Conservation (phyloP, 2,888 invertebrate species). For the Drosophila mulleri region DNA sequence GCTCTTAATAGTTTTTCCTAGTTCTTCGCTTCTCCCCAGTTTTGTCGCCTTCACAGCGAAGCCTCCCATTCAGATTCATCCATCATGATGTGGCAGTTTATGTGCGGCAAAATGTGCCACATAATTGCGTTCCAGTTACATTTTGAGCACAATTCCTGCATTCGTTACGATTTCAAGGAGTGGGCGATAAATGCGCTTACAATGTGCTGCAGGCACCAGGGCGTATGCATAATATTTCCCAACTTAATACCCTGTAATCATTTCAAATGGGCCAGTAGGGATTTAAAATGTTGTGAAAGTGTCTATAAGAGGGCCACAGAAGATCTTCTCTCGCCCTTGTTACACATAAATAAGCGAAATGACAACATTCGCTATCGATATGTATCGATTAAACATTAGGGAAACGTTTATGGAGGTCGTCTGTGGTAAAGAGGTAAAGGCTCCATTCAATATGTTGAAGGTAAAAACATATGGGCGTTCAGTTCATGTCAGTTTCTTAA, state of each 20-base stretch:
- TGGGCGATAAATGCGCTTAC: slow-evolving; percentile 50
- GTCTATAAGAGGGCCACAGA: not conserved
- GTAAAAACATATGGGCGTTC: not conserved
- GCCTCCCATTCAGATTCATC: slow-evolving; percentile 27
- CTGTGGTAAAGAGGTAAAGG: not conserved
- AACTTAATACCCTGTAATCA: slow-evolving; percentile 1
- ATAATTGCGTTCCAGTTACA: slow-evolving; percentile 77
- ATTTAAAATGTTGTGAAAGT: not conserved
- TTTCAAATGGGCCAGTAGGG: not conserved
- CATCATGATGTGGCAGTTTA: slow-evolving; percentile 55
- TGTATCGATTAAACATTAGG: not conserved
- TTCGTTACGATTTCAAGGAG: slow-evolving; percentile 23
- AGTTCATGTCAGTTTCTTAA: not conserved
- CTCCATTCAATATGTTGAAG: not conserved
- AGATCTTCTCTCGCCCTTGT: not conserved
- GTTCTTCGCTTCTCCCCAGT: slow-evolving; percentile 1
- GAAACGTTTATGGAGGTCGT: not conserved
- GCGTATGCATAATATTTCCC: slow-evolving; percentile 36
- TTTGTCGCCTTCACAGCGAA: not conserved
- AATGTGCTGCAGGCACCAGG: slow-evolving; percentile 30
- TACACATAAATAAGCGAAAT: not conserved
- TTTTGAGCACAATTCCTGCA: slow-evolving; percentile 66
- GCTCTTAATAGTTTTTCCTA: slow-evolving; percentile 55
- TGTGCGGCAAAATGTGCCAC: slow-evolving; percentile 61
- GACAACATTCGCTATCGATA: not conserved